These are phyloP conservation scores for Sylvietta virens DNA, from an alignment of 2,113 vertebrate species.

Conservation along the genomic window DNA sequence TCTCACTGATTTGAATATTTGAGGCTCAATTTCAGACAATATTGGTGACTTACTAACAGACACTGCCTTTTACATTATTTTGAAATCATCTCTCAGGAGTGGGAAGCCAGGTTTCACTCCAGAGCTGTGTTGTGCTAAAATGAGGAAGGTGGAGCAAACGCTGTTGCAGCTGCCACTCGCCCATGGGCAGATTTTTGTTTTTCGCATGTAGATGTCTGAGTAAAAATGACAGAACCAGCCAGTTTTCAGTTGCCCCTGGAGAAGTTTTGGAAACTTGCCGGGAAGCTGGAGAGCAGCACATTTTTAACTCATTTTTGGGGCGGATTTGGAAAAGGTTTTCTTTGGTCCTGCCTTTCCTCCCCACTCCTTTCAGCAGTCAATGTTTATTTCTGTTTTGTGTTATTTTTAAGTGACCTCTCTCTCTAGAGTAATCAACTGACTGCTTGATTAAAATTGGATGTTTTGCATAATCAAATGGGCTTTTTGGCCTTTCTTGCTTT, in stretches of 20 bases:
- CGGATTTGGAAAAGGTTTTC: neutral
- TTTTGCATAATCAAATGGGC: neutral
- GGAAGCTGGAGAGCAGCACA: neutral
- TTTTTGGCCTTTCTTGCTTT: neutral
- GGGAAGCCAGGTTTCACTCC: neutral
- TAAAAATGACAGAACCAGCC: neutral
- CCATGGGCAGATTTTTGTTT: neutral
- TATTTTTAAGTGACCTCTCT: neutral
- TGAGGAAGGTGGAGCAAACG: neutral
- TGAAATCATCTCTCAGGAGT: neutral
- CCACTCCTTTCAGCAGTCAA: fast-evolving
- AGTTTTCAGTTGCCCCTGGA: neutral
- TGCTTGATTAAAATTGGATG: neutral
- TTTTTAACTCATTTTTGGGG: neutral
- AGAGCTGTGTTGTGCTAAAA: neutral
- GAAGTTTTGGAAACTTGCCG: fast-evolving
- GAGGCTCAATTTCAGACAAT: neutral
- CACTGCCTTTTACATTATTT: neutral
- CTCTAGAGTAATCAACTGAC: neutral
- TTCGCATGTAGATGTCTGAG: neutral
- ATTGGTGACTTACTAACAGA: neutral
- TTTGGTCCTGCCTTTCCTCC: neutral
- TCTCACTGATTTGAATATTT: neutral
- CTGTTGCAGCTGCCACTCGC: neutral
- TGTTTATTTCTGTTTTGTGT: neutral